Evolutionary conservation across 2,888 invertebrate genomes (phyloP), one percentile per base, ranked within the genome.

Genomic region (Celastrina argiolus): DNA sequence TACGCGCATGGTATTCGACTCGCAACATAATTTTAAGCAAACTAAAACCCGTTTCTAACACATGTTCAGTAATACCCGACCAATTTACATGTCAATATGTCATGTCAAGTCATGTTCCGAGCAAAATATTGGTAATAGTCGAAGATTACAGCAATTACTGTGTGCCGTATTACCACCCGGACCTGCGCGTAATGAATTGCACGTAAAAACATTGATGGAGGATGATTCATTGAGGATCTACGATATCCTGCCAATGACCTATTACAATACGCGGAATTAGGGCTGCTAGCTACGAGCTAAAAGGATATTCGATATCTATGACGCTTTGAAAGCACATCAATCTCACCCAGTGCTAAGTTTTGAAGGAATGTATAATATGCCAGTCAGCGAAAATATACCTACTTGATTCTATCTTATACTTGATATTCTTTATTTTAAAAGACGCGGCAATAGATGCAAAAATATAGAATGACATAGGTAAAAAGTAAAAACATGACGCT

Each of bases 231-330:
- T 69, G 66, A 74, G 78, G 78, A 79, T 82, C 78, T 77, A 69
- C 68, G 66, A 71, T 76, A 83, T 88, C 84, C 87, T 85, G 88
- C 82, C 88, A 88, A 86, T 84, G 86, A 88, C 88, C 88, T 83
- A 82, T 82, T 83, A 86, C 79, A 81, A 81, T 81, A 74, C 72
- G 70, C 72, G 66, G 69, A 70, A 72, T 72, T 73, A 68, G 73
- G 70, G 68, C 70, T 72, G 74, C 74, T 73, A 74, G 74, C 75
- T 61, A 36, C n/a, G 12, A 22, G 12, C 7, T 31, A 7, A 31
- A 6, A 31, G 31, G 31, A 7, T 31, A 31, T 31, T 5, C 1
- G 7, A 31, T 31, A 31, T 31, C 31, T 3, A 31, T 31, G 31
- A 31, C 31, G 31, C 31, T 31, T 31, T n/a, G 6, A 3, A 5